A percentile compares a stretch with the other conserved stretches of the same genome.
Evolutionary conservation across 2,797 vertebrate species (phyloP).

Genomic region (Chiloscyllium punctatum): DNA sequence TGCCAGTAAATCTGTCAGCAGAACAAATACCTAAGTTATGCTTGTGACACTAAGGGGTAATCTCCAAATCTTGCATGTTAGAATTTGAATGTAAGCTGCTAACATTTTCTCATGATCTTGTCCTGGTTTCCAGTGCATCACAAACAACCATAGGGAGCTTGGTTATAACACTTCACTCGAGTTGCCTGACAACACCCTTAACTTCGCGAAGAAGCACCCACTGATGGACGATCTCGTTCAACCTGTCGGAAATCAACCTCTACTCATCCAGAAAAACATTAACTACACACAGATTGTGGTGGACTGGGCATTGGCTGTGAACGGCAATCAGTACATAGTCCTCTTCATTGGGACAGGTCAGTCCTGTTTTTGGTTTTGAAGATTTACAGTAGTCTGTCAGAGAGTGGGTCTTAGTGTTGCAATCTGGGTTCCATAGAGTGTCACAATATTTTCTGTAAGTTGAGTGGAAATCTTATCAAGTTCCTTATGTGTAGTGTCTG

Average conservation of each 20-base stretch:
- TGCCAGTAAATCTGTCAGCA: too few relatives aligned
- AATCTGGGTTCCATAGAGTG: too few relatives aligned
- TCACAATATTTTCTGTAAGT: background rate
- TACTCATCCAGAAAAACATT: slow-evolving; percentile 80
- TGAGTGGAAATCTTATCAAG: background rate
- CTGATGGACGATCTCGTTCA: slow-evolving; percentile 79
- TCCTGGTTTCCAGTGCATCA: slow-evolving; percentile 73
- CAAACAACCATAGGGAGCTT: slow-evolving; percentile 72
- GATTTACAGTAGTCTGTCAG: background rate
- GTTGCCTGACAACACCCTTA: slow-evolving; percentile 87
- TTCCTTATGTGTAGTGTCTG: background rate
- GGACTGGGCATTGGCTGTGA: slow-evolving; percentile 67
- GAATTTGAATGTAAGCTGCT: background rate
- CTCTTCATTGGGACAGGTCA: slow-evolving; percentile 91
- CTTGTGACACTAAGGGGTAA: too few relatives aligned
- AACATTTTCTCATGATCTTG: background rate
- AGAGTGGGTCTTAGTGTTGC: too few relatives aligned
- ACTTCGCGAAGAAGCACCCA: slow-evolving; percentile 96
- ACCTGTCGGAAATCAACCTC: slow-evolving; percentile 64
- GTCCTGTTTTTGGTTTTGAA: background rate
- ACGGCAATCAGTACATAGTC: slow-evolving; percentile 73
- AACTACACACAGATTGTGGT: slow-evolving; percentile 89
- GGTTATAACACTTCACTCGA: slow-evolving; percentile 81
- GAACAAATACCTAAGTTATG: too few relatives aligned
- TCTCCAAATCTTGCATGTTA: background rate